Evolutionary conservation across 1,140 invertebrate species (phyloP), one percentile per base, ranked within the genome.

Genomic region (Sitophilus oryzae): DNA sequence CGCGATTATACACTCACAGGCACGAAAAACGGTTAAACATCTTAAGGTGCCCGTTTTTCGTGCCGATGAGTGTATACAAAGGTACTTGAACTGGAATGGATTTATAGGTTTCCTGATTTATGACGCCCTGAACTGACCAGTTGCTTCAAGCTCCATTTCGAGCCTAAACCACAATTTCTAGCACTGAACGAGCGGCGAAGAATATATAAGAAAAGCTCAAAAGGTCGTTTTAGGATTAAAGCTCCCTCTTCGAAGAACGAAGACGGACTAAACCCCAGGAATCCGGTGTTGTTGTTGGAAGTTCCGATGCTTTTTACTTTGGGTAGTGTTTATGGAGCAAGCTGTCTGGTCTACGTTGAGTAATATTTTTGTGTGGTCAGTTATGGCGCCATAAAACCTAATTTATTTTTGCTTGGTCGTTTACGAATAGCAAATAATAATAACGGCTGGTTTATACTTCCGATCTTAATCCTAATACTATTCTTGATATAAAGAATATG

Each of bases 241-340:
- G 37, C 22, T 15, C 3, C 19, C n/a, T 15, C 21, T 16, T 10
- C 2, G 8, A 46, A 20, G 11, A 35, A 9, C 20, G 52, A 58
- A 14, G 46, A 47, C 11, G 41, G 36, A 16, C 43, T 52, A 2
- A 56, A 45, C 14, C n/a, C n/a, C n/a, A 64, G 78, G 67, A 73
- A 72, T 10, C 43, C 42, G 16, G 50, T 35, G 11, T 20, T 64
- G 14, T 34, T 60, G 66, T 74, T 79, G 66, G 79, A 80, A 73
- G 77, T 79, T 61, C 79, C 76, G 40, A 79, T 79, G 77, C 72
- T 79, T 54, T 80, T 77, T 75, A 77, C 77, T 59, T 68, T 83
- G 58, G 79, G 79, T 58, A 82, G 78, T 71, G 80, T 79, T 58
- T 83, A 82, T 71, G 81, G 78, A 59, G 82, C 78, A 72, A 78